These are phyloP conservation scores for Chrosomus eos DNA, from an alignment of 2,797 vertebrate genomes.

Conservation along the genomic window DNA sequence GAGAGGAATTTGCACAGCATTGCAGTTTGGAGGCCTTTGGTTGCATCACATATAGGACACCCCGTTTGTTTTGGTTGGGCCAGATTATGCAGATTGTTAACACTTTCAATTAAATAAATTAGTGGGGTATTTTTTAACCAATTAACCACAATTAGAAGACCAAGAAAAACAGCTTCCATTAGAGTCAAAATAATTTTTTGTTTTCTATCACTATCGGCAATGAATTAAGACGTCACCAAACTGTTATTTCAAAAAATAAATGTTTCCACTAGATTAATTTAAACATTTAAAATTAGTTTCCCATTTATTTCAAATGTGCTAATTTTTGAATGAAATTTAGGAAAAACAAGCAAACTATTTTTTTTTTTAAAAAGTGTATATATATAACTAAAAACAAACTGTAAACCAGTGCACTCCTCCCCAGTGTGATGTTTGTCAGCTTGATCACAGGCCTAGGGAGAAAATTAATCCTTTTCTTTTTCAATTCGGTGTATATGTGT, in stretches of 20 bases:
- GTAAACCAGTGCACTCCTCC: not conserved
- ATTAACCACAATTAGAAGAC: not conserved
- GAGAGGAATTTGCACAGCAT: slow-evolving; percentile 50
- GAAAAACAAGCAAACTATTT: no score
- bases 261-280: accelerated
- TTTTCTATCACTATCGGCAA: not conserved
- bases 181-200: not conserved
- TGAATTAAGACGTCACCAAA: not conserved
- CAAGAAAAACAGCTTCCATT: not conserved
- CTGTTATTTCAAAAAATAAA: not conserved
- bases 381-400: not conserved
- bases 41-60: slow-evolving; percentile 44
- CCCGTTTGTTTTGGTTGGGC: slow-evolving; percentile 31
- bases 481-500: not conserved
- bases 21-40: slow-evolving; percentile 52
- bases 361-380: not conserved
- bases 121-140: not conserved
- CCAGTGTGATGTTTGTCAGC: not conserved
- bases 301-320: not conserved
- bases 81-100: slow-evolving; percentile 3
- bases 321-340: not conserved
- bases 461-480: not conserved
- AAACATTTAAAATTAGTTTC: not conserved
- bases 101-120: not conserved
- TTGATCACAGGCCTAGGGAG: not conserved